phyloP scores from a whole-genome alignment of 30 jellyfish, hydroid and myxozoan species.

The Nemopilema nomurai region DNA sequence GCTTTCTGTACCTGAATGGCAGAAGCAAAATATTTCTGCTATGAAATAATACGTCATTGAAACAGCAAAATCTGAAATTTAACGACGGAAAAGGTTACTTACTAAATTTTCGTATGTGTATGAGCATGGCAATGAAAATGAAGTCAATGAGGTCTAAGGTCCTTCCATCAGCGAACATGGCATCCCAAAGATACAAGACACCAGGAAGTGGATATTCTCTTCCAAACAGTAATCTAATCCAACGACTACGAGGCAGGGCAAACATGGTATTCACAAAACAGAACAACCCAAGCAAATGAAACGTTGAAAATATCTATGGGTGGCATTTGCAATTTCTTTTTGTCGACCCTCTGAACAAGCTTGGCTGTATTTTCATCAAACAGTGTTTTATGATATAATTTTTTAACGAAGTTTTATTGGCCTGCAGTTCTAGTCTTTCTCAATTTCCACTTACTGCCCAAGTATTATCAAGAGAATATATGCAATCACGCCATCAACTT shows the following conservation, averaged over 20 bases:
- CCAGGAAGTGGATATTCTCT: slow-evolving; percentile 74
- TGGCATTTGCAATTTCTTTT: too few relatives aligned
- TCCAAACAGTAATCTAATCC: slow-evolving; percentile 93
- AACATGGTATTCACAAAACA: not conserved
- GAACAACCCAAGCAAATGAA: not conserved
- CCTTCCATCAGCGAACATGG: slow-evolving; percentile 92
- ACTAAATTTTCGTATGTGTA: slow-evolving; percentile 72
- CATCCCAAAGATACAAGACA: slow-evolving; percentile 87
- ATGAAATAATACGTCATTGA: not conserved
- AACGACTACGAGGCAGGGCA: slow-evolving; percentile 65
- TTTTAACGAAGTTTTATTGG: too few relatives aligned
- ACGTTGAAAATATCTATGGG: not conserved
- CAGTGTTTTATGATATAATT: too few relatives aligned
- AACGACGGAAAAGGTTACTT: slow-evolving; percentile 6
- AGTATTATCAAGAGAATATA: too few relatives aligned
- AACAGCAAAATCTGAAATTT: too few relatives aligned
- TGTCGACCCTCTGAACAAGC: too few relatives aligned
- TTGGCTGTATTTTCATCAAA: too few relatives aligned
- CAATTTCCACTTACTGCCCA: too few relatives aligned
- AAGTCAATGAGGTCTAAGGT: slow-evolving; percentile 80
- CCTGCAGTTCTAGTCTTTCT: too few relatives aligned
- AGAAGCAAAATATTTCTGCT: not conserved
- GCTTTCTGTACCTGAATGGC: too few relatives aligned
- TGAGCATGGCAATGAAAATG: slow-evolving; percentile 88
- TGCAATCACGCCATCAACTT: too few relatives aligned